Evolutionary conservation across 2,888 invertebrate species (phyloP).

Genomic region (Stomorhina lunata): DNA sequence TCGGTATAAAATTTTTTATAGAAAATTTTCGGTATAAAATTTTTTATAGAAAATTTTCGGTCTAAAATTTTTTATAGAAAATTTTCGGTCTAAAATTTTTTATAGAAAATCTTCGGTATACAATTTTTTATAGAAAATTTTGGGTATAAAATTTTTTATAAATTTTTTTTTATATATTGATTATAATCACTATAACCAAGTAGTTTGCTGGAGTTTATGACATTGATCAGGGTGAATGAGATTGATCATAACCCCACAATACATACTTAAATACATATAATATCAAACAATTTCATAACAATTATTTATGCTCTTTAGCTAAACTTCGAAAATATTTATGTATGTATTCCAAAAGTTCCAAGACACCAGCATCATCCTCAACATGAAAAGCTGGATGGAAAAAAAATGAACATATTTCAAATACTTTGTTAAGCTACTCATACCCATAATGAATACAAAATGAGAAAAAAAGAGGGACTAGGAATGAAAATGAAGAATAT

Average conservation of each 20-base stretch:
- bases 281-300: not conserved
- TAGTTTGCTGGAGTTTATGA: too few relatives aligned
- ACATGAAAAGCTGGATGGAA: not conserved
- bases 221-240: too few relatives aligned
- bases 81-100: too few relatives aligned
- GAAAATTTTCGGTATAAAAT: too few relatives aligned
- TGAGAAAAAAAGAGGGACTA: not conserved
- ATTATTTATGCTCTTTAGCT: not conserved
- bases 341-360: not conserved
- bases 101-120: too few relatives aligned
- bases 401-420: slow-evolving; percentile 24
- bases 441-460: slow-evolving; percentile 33
- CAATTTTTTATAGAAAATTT: too few relatives aligned
- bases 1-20: too few relatives aligned
- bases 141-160: too few relatives aligned
- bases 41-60: too few relatives aligned
- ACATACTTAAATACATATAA: not conserved
- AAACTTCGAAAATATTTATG: not conserved
- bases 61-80: too few relatives aligned
- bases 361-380: not conserved
- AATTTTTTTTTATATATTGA: too few relatives aligned
- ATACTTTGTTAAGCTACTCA: slow-evolving; percentile 36
- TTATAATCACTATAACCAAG: too few relatives aligned
- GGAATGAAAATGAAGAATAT: slow-evolving; percentile 37
- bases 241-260: not conserved